Evolutionary conservation across 2,888 invertebrate species (phyloP), one percentile per base, ranked within the genome.

Genomic region (Chrysopilus asiliformis): DNA sequence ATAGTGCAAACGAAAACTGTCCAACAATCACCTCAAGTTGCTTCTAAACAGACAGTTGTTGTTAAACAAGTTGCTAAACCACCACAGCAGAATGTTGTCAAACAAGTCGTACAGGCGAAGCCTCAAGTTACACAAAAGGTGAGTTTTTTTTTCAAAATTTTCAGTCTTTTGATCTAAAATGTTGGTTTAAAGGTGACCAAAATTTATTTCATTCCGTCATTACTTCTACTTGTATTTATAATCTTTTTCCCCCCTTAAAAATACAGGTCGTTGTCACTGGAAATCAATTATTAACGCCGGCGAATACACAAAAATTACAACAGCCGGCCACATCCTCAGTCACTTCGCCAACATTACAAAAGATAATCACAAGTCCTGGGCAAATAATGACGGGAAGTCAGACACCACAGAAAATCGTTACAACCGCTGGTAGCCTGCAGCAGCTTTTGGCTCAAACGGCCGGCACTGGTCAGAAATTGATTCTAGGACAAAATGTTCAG

Each of bases 401-500:
- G 17, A 49, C 50, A 10, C 39, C 48, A 18, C 38, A 34, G 19
- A 46, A 46, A 30, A 41, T 44, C 4, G 36, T 46, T 5, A 40
- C 45, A 19, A 38, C 46, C 3, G 39, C 50, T 4, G 50, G 53
- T 24, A 55, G 53, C 40, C 20, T 60, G 16, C 61, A 60, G 35
- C 63, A 63, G 39, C 44, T 64, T 6, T 50, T 63, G 39, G 56
- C 57, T 4, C 60, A 60, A 35, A 47, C 55, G 6, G 28, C 22
- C 7, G 38, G 43, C 1, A 54, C 39, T 15, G 57, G 2, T 10
- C 60, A 62, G 36, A 63, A 63, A 36, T 45, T 63, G 36, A 38
- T 62, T 14, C 52, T 63, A 10, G 55, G 59, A 2, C 61, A 58
- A 41, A 60, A 57, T 34, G 48, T 56, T 3, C 58, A 63, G 41